Evolutionary conservation across 1,140 invertebrate genomes (phyloP), one percentile per base, ranked within the genome.

Genomic region (Zaprionus camerounensis): DNA sequence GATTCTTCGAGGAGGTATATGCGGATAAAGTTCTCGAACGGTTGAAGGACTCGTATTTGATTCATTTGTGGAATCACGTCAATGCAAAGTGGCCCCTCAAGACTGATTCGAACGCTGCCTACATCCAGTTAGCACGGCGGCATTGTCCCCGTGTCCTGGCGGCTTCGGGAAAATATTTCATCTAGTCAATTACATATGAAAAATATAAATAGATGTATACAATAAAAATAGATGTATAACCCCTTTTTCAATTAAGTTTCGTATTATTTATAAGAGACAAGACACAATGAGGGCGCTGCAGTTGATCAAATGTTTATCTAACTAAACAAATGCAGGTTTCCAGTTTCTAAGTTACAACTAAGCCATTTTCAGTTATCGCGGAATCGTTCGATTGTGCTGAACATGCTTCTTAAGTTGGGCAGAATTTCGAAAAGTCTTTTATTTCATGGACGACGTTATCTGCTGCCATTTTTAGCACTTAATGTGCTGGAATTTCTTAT

Each of bases 21-120:
- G 46, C 46, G 46, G 5, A 51, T 5, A 51, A 11, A 12, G 22
- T 20, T 5, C 20, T 51, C 15, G 24, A 6, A 20, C 4, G 17
- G 12, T 38, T 53, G 0, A 66, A 28, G 5, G 51, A 46, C 6
- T 56, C 64, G 6, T 57, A 66, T 66, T 1, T 66, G n/a, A 44
- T 57, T 20, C 64, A 66, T n/a, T 17, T 31, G 13, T 57, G 36
- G 26, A 57, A 66, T 22, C 55, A 38, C 1, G 22, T 9, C 1
- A 41, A 53, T 15, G 13, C 9, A 1, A 17, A 57, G 1, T 56
- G 36, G n/a, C 9, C 6, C 11, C 34, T 28, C 7, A 57, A 66
- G 7, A 15, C 20, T 17, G 24, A 22, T 11, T 41, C 53, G 3
- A 91, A 93, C 22, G 93, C 93, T 36, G 36, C 64, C 11, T 66